Percentiles rank a stretch among this genome's conserved stretches.
Conservation (phyloP, 30 jellyfish, hydroid and myxozoan genomes). For the Sanderia malayensis region DNA sequence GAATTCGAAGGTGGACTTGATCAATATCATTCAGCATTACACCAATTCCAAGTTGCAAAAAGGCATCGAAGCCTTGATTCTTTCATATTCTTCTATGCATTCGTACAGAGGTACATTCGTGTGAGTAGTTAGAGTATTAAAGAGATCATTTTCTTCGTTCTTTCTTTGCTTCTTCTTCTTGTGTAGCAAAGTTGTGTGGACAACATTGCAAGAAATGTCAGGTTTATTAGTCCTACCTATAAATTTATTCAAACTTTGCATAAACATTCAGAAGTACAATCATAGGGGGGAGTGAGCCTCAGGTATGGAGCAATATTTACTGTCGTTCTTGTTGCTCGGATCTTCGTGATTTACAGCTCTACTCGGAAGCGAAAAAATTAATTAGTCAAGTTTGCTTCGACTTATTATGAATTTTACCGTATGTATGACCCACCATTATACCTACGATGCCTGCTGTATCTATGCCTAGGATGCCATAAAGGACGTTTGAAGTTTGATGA, state of each 20-base stretch:
- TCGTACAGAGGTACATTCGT: background rate
- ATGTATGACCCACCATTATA: background rate
- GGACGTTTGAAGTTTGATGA: constrained; percentile 1
- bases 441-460: constrained; percentile 6
- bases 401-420: background rate
- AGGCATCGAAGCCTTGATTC: background rate
- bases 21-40: constrained; percentile 1
- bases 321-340: constrained; percentile 5
- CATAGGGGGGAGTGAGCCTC: background rate
- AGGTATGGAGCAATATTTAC: constrained; percentile 3
- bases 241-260: background rate
- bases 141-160: background rate
- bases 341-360: constrained; percentile 1
- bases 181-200: background rate
- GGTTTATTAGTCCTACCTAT: background rate
- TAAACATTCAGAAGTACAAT: background rate
- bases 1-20: constrained; percentile 4
- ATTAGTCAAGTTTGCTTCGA: background rate
- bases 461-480: background rate
- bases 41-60: background rate
- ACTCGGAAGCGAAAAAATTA: background rate
- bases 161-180: constrained; percentile 1
- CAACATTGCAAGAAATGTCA: no score
- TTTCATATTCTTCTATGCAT: background rate
- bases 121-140: background rate